Evolutionary conservation across 2,888 invertebrate species (phyloP), one percentile per base, ranked within the genome.

Genomic region (Diarsia dahlii): DNA sequence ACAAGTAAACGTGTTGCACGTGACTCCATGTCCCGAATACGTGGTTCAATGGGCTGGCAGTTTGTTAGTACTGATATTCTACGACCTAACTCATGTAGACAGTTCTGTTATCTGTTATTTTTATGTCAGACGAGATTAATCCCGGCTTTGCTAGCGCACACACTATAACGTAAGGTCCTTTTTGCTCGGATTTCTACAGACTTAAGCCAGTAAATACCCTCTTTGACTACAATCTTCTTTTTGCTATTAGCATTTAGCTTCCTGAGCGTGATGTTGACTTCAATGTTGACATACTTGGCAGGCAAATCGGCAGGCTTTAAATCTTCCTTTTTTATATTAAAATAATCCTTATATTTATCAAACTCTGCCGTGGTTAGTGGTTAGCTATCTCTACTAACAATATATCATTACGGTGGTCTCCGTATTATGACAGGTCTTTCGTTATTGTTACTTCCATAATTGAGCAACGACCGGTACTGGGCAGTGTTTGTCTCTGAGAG

Each of bases 401-500:
- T 80, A 74, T 68, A 81, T 71, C 18, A 80, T 69, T 23, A 62
- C n/a, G 74, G 46, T 69, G 39, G 68, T 62, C 45, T 0, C 52
- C 13, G 62, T 64, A 70, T 69, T 58, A 74, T 60, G 85, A 77
- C 78, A 83, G 85, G 63, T 81, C 66, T 78, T 78, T 72, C 74
- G 60, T 74, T 81, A 84, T 72, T 72, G 76, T 84, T 71, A 78
- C 68, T 65, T 60, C 63, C 23, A 74, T 86, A 80, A 86, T 75
- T 77, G 52, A 85, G 68, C 63, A 79, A 85, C 73, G 73, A 76
- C 64, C 71, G 39, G 58, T 48, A 60, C 56, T 62, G 48, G 73
- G 46, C 56, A 46, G 76, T 81, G 63, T 84, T 80, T 71, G 66
- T 71, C 54, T 72, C 68, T 67, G 58, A 76, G 67, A 78, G 56